Evolutionary conservation across 2,113 vertebrate species (phyloP), one percentile per base, ranked within the genome.

Genomic region (Lepisosteus oculatus): DNA sequence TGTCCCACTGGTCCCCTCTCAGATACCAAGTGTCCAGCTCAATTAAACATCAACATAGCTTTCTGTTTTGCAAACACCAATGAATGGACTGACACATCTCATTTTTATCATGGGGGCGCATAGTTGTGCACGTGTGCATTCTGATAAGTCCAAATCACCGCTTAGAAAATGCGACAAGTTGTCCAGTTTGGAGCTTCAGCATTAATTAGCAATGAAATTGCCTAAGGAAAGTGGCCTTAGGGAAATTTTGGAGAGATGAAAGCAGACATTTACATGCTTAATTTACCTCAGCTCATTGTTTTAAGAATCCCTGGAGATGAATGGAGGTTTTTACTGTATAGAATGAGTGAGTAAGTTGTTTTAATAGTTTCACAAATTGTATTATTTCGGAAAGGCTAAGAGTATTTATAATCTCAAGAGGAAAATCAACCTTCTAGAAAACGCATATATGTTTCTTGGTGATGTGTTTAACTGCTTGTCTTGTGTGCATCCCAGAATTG

Each of bases 221-320:
- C 66, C 54, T 9, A 13, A 2, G 66, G 51, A 45, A 55, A 68
- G 29, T 29, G 3, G 51, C 66, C 51, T 13, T 29, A 6, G 65
- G 65, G 45, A 14, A 15, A 8, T 51, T 47, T 67, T 44, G 5
- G 43, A 55, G 51, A 68, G 51, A 68, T 55, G 66, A 55, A 45
- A 68, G 45, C 12, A 55, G 51, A 14, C 15, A 55, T 68, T 68
- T 55, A 41, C 47, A 55, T 68, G 51, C 51, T 68, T 68, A 68
- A 55, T 68, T 55, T 68, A 41, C 47, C 7, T 3, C 9, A 41
- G 15, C 29, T 55, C 51, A 51, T 68, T 68, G 15, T 55, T 42
- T 55, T 68, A n/a, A 17, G 8, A 67, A n/a, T 54, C 51, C 14
- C n/a, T 13, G 44, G 51, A 17, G 54, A 55, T 8, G 45, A 41